Conservation (phyloP, 2,888 invertebrate genomes). For the Sarcophaga rosellei region DNA sequence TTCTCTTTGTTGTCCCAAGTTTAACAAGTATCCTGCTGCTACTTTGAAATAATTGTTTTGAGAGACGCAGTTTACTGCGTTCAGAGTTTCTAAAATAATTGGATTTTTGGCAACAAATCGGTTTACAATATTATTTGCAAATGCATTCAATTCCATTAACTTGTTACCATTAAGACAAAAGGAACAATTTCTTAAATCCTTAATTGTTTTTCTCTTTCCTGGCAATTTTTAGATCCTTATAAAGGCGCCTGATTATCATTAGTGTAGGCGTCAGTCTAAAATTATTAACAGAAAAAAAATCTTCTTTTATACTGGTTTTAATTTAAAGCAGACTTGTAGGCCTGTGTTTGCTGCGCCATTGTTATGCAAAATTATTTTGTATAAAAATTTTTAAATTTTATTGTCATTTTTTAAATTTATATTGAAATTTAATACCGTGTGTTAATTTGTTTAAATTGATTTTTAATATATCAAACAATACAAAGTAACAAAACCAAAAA, state of each 20-base stretch:
- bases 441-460: conserved; percentile 11
- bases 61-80: neutral
- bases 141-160: conserved; percentile 61
- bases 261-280: conserved; percentile 41
- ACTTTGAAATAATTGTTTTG: conserved; percentile 48
- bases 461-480: conserved; percentile 11
- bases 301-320: too few relatives aligned
- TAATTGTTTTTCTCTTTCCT: neutral
- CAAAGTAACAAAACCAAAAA: neutral
- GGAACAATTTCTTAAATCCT: neutral
- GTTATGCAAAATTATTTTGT: neutral
- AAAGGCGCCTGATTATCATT: conserved; percentile 56
- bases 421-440: conserved; percentile 3
- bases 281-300: too few relatives aligned
- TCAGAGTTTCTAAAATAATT: conserved; percentile 43
- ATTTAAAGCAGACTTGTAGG: neutral
- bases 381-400: neutral
- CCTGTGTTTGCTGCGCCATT: neutral
- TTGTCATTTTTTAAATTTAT: neutral
- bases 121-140: conserved; percentile 59
- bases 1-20: conserved; percentile 22
- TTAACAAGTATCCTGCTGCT: conserved; percentile 65
- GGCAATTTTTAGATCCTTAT: conserved; percentile 15
- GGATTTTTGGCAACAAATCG: neutral
- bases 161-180: conserved; percentile 23